Percentiles rank a stretch among this genome's conserved stretches.
These are phyloP conservation scores for Eulemur rufifrons DNA, from an alignment of 2,113 vertebrate genomes.

Conservation along the genomic window DNA sequence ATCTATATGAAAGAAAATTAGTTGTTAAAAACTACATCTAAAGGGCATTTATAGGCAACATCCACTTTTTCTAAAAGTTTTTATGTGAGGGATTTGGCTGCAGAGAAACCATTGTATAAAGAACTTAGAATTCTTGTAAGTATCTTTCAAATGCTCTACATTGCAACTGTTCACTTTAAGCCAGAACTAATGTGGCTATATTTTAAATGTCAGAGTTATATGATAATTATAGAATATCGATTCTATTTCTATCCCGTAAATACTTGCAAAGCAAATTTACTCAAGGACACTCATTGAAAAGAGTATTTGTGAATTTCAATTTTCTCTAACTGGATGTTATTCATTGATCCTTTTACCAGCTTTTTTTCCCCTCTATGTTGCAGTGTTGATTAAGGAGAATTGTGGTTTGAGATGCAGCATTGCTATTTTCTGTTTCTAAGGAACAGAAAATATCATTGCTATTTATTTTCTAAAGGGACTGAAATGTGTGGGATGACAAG, in stretches of 20 bases:
- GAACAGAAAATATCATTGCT: slow-evolving; percentile 43
- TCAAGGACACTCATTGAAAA: background rate
- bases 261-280: slow-evolving; percentile 36
- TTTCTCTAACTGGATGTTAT: slow-evolving; percentile 42
- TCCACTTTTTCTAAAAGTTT: background rate
- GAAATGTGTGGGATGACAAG: slow-evolving; percentile 32
- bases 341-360: slow-evolving; percentile 24
- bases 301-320: slow-evolving; percentile 44
- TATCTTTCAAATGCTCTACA: background rate
- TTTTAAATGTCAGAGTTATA: background rate
- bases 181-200: background rate
- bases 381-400: slow-evolving; percentile 47
- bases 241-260: slow-evolving; percentile 21
- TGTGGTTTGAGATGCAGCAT: slow-evolving; percentile 16
- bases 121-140: background rate
- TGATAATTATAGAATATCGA: slow-evolving; percentile 31
- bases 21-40: background rate
- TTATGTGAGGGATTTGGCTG: background rate
- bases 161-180: background rate
- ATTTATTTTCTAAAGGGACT: slow-evolving; percentile 47
- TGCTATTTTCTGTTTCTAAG: slow-evolving; percentile 16
- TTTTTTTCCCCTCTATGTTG: background rate
- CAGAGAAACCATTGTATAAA: background rate
- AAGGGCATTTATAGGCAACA: background rate
- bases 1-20: background rate